phyloP scores from a whole-genome alignment of 2,888 invertebrate genomes.

The Cheilosia grossa region DNA sequence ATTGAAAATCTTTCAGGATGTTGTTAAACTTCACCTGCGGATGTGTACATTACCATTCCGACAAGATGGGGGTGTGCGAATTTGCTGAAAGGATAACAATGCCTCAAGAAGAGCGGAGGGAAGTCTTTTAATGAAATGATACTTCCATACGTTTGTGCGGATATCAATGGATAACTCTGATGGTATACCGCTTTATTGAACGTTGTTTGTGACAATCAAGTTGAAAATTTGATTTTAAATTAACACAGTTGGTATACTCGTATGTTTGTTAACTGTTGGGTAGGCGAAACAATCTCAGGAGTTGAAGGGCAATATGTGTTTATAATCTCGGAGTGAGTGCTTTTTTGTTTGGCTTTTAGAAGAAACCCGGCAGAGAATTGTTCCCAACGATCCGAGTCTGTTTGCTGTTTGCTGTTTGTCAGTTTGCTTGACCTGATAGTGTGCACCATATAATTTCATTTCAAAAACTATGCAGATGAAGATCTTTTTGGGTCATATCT shows the following conservation, averaged over 20 bases:
- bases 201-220: constrained; percentile 49
- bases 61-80: constrained; percentile 65
- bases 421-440: too few species aligned
- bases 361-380: too few species aligned
- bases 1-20: constrained; percentile 63
- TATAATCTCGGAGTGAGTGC: not conserved
- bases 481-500: too few species aligned
- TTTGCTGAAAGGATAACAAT: constrained; percentile 65
- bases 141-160: constrained; percentile 35
- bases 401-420: too few species aligned
- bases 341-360: too few species aligned
- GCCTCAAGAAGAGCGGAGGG: constrained; percentile 31
- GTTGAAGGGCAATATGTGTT: not conserved
- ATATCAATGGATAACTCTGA: constrained; percentile 43
- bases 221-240: constrained; percentile 43
- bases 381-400: too few species aligned
- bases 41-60: constrained; percentile 70
- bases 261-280: constrained; percentile 22
- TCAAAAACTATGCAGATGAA: too few species aligned
- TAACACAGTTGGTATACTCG: constrained; percentile 10
- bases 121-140: constrained; percentile 74
- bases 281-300: not conserved
- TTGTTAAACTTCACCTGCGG: constrained; percentile 65
- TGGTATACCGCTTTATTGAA: constrained; percentile 64
- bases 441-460: too few species aligned